A percentile compares a stretch with the other conserved stretches of the same genome.
Conservation (phyloP, 1,140 invertebrate species). For the Tetragonula clypearis region DNA sequence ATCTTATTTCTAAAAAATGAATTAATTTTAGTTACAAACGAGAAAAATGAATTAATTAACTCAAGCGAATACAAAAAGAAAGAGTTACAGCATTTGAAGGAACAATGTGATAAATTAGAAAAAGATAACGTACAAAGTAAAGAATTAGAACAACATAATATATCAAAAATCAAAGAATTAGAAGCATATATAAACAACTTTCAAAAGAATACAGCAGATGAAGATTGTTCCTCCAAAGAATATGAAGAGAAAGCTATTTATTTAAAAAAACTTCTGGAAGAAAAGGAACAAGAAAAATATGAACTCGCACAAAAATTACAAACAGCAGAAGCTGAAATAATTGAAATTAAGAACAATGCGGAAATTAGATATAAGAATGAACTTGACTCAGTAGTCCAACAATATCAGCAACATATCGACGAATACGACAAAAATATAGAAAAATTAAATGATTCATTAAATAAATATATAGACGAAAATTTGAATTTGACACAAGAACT, state of each 20-base stretch:
- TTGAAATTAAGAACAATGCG: constrained; percentile 30
- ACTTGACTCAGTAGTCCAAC: constrained; percentile 10
- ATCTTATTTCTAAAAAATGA: constrained; percentile 41
- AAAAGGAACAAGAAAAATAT: constrained; percentile 22
- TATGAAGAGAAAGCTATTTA: neutral
- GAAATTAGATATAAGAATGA: constrained; percentile 23
- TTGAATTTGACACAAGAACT: constrained; percentile 65
- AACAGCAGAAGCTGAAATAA: neutral
- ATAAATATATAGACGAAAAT: constrained; percentile 63
- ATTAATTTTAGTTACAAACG: constrained; percentile 50
- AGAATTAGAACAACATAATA: neutral
- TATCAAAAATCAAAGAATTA: constrained; percentile 16
- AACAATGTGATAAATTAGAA: constrained; percentile 55
- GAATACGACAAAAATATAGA: constrained; percentile 58
- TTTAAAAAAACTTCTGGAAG: neutral
- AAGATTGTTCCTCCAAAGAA: neutral
- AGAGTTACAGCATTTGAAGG: constrained; percentile 27
- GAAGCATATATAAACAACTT: neutral
- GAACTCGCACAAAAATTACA: constrained; percentile 12
- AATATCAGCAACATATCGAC: constrained; percentile 31
- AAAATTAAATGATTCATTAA: constrained; percentile 48
- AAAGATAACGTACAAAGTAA: neutral
- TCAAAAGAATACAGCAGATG: neutral
- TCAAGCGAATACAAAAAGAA: constrained; percentile 43
- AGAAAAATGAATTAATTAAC: constrained; percentile 54